Evolutionary conservation across 1,140 invertebrate species (phyloP), one percentile per base, ranked within the genome.

Genomic region (Meloidogyne chitwoodi): DNA sequence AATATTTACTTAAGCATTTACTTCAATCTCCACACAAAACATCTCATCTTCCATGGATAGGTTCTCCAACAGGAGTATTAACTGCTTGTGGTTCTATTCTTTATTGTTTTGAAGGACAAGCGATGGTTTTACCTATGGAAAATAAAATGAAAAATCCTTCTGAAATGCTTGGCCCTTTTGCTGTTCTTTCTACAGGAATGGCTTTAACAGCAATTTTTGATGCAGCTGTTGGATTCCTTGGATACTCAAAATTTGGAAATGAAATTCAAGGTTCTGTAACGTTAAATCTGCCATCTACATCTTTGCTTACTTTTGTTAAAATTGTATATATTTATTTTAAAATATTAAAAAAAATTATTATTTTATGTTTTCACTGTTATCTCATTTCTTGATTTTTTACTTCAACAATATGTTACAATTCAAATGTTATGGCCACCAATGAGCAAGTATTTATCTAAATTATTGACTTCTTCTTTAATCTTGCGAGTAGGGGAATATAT

Each of bases 31-130:
- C 72, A n/a, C 74, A 85, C 70, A 66, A 65, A 27, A 80, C 68
- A 12, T 69, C 61, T 29, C 61, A 77, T 16, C 67, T 84, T 16
- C 83, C 83, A 12, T 67, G 71, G 67, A 77, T 83, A 24, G 84
- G 81, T 68, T 69, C 75, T 61, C 83, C 84, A 34, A 44, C 79
- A 27, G 83, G 83, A n/a, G 76, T 86, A 24, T 66, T 83, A 48
- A 73, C 79, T 4, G 84, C 83, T 14, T 77, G 78, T 48, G 83
- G 83, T 22, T 82, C 83, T 14, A 81, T 84, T 38, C 69, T 84
- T 29, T 84, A 84, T 64, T 84, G 83, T n/a, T 84, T 84, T 63
- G 83, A 84, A 76, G 83, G 84, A 12, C 83, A 84, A 76, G 83
- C 83, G 22, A 84, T 84, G 84, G 83, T 84, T 10, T 66, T 85